Evolutionary conservation across 2,888 invertebrate species (phyloP), one percentile per base, ranked within the genome.

Genomic region (Caradrina clavipalpis): DNA sequence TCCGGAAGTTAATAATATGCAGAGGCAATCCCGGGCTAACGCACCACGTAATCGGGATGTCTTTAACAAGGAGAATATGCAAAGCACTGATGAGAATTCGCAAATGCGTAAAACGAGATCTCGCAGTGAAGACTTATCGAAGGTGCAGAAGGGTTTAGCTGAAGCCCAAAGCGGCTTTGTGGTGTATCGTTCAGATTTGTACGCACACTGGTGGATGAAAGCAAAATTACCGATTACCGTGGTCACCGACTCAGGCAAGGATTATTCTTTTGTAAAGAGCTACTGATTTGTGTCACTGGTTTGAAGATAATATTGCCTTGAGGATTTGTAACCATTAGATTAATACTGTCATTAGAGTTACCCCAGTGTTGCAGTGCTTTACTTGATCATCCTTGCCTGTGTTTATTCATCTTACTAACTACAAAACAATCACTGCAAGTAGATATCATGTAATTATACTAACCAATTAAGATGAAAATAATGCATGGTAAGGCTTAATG

Each of bases 121-220:
- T 81, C 93, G 95, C 62, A 96, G 96, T 83, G 96, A 95, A 85
- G 96, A 96, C 80, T 86, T 95, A 77, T 92, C 94, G 4, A 96
- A 96, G 87, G 80, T 91, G 89, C 94, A 93, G 91, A 94, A 94
- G 88, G 91, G 92, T 82, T 85, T 94, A 79, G 87, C 91, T 62
- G 94, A 93, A 85, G 89, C 91, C 64, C 92, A 94, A 80, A 90
- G 93, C 80, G 95, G 95, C 75, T 95, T 95, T 83, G 92, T 96
- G 92, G 96, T 97, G 89, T 98, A 97, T 93, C 97, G 97, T 73
- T 98, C 98, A 58, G 98, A 98, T 88, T 96, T 98, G 93, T 98
- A 98, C 93, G 98, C 98, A 78, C 98, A 98, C 96, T 98, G 98
- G 98, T 98, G 98, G 98, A 97, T 98, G 96, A 98, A 98, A 96